Conservation (phyloP, 2,888 invertebrate species). For the Temnothorax ravouxi region DNA sequence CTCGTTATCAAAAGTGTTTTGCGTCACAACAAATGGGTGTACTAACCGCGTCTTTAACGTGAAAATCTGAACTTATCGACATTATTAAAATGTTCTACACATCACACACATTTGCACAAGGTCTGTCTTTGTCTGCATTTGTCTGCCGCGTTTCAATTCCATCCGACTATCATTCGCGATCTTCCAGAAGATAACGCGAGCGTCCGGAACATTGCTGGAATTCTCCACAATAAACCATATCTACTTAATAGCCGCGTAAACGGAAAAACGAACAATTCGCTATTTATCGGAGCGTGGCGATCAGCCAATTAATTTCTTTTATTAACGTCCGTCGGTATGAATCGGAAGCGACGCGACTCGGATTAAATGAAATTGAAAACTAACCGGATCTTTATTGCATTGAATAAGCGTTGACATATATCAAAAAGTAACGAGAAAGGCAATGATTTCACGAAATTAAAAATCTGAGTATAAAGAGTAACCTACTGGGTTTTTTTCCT, state of each 20-base stretch:
- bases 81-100: conserved; percentile 2
- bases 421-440: conserved; percentile 18
- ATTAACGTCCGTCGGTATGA: conserved; percentile 27
- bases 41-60: background rate
- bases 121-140: background rate
- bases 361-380: conserved; percentile 44
- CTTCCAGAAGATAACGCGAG: conserved; percentile 10
- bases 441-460: conserved; percentile 24
- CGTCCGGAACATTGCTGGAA: conserved; percentile 6
- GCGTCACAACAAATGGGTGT: background rate
- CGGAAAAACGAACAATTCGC: conserved; percentile 27
- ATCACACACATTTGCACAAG: no score
- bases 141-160: background rate
- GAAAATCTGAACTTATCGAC: background rate
- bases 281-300: conserved; percentile 40
- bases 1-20: background rate
- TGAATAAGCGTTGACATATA: conserved; percentile 15
- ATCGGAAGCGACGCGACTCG: conserved; percentile 42
- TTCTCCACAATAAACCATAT: conserved; percentile 24
- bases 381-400: conserved; percentile 19
- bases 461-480: background rate
- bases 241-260: conserved; percentile 38
- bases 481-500: background rate
- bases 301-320: conserved; percentile 28
- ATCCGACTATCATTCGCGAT: conserved; percentile 7